Evolutionary conservation across 1,140 invertebrate species (phyloP).

Genomic region (Spodoptera litura): DNA sequence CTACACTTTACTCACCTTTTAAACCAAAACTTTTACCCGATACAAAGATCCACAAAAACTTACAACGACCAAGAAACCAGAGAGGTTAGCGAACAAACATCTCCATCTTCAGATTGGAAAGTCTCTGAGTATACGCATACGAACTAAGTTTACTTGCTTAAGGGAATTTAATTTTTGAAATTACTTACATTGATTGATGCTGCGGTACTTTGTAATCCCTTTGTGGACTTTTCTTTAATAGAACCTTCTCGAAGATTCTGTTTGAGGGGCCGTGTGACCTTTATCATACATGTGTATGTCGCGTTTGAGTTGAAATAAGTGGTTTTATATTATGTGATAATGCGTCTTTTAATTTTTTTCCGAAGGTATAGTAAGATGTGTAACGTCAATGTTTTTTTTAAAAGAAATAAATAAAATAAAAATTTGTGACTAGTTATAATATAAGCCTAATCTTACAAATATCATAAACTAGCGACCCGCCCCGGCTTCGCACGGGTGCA

Average conservation of each 20-base stretch:
- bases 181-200: conserved; percentile 59
- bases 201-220: conserved; percentile 53
- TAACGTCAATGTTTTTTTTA: no score
- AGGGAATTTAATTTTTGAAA: conserved; percentile 53
- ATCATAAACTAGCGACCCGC: no score
- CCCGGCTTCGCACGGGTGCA: no score
- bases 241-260: conserved; percentile 1
- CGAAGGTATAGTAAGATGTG: no score
- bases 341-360: no score
- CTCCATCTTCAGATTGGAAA: conserved; percentile 30
- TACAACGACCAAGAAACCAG: background rate
- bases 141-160: conserved; percentile 19
- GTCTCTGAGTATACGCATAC: conserved; percentile 16
- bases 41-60: background rate
- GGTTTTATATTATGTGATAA: no score
- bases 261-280: conserved; percentile 1
- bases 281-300: background rate
- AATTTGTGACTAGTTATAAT: no score
- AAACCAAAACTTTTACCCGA: no score
- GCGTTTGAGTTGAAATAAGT: no score
- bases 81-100: conserved; percentile 16
- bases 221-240: conserved; percentile 31
- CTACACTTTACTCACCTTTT: no score
- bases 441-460: no score
- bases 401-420: no score